A percentile compares a stretch with the other conserved stretches of the same genome.
These are phyloP conservation scores for Sternotherus odoratus DNA, from an alignment of 2,797 vertebrate genomes.

Conservation along the genomic window DNA sequence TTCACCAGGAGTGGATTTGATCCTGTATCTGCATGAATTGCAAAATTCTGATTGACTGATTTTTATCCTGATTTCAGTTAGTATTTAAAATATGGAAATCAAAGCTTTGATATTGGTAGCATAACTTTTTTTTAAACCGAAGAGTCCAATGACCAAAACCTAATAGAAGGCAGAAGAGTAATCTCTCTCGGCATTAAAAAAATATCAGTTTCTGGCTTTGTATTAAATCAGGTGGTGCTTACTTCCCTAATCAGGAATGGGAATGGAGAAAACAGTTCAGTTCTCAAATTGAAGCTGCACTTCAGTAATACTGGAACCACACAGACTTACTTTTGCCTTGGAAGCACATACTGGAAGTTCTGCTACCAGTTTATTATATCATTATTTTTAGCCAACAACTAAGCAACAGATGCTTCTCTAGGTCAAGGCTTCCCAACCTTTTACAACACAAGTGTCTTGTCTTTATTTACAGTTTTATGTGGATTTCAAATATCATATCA, in stretches of 20 bases:
- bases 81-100: constrained; percentile 40
- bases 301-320: neutral
- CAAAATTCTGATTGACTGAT: constrained; percentile 52
- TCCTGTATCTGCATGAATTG: constrained; percentile 1
- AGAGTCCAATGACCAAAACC: constrained; percentile 32
- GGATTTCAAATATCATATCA: neutral
- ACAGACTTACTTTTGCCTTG: constrained; percentile 7
- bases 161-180: constrained; percentile 30
- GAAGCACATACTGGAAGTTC: constrained; percentile 21
- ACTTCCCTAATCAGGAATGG: neutral
- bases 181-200: constrained; percentile 1
- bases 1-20: neutral
- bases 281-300: neutral
- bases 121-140: neutral
- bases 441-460: neutral
- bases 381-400: constrained; percentile 29
- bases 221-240: neutral
- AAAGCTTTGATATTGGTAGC: constrained; percentile 21
- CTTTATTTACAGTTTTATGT: neutral
- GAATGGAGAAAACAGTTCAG: neutral
- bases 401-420: constrained; percentile 32
- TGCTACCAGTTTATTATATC: neutral
- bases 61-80: constrained; percentile 38
- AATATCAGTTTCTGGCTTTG: neutral
- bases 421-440: constrained; percentile 6